Conservation (phyloP, 1,140 invertebrate species). For the Odontomachus brunneus region DNA sequence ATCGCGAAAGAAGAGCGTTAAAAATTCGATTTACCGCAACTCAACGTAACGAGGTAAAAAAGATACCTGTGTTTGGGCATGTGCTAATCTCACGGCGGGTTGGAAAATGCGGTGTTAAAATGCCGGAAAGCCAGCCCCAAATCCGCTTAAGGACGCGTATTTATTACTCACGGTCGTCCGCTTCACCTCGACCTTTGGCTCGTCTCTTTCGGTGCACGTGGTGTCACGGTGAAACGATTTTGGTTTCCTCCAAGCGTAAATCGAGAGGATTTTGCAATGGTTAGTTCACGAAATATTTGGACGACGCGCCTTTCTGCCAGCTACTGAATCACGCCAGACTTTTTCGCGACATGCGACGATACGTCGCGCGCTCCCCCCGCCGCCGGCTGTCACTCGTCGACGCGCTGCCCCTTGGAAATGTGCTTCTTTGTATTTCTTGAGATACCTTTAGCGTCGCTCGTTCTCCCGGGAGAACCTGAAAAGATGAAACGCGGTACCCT, state of each 20-base stretch:
- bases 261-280: background rate
- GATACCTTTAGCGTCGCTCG: conserved; percentile 47
- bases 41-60: conserved; percentile 19
- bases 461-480: conserved; percentile 48
- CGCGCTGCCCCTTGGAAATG: conserved; percentile 35
- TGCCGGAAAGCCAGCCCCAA: conserved; percentile 82
- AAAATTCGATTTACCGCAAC: conserved; percentile 26
- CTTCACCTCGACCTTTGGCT: conserved; percentile 74
- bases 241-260: background rate
- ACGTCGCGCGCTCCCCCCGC: background rate
- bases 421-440: conserved; percentile 58
- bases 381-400: background rate
- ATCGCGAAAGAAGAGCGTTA: background rate
- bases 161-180: conserved; percentile 83
- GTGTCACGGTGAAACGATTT: background rate
- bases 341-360: background rate
- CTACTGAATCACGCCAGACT: background rate
- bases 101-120: conserved; percentile 83
- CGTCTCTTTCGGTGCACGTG: background rate
- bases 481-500: conserved; percentile 69
- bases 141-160: conserved; percentile 83
- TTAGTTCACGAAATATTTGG: background rate
- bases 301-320: background rate
- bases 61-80: conserved; percentile 79
- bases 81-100: conserved; percentile 79